Percentiles rank a stretch among this genome's conserved stretches.
phyloP scores from a whole-genome alignment of 2,888 invertebrate genomes.

The Gortyna flavago region DNA sequence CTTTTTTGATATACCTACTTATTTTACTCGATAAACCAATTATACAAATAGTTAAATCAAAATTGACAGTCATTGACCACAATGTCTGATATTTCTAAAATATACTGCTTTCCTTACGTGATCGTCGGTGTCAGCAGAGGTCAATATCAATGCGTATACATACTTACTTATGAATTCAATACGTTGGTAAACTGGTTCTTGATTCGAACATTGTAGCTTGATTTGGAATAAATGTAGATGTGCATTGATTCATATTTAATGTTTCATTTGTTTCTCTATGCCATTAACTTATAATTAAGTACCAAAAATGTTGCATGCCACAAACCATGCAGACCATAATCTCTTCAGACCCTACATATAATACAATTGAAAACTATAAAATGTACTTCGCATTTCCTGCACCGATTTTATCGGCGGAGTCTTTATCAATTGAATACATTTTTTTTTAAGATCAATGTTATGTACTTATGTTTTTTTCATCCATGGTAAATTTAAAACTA shows the following conservation, averaged over 20 bases:
- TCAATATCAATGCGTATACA: slow-evolving; percentile 23
- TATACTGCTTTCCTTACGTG: slow-evolving; percentile 9
- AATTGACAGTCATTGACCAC: slow-evolving; percentile 33
- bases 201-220: not conserved
- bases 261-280: too few relatives aligned
- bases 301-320: not conserved
- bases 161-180: slow-evolving; percentile 29
- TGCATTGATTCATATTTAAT: too few relatives aligned
- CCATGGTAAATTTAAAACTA: not conserved
- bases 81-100: slow-evolving; percentile 32
- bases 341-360: not conserved
- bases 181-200: not conserved
- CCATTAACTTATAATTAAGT: not conserved
- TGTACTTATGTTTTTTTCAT: not conserved
- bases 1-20: not conserved
- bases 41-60: not conserved
- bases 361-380: not conserved
- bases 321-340: not conserved
- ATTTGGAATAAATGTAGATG: not conserved
- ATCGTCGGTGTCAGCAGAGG: slow-evolving; percentile 38
- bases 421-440: slow-evolving; percentile 28
- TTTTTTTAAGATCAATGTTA: slow-evolving; percentile 20
- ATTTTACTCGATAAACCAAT: not conserved
- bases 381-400: not conserved
- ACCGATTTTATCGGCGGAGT: slow-evolving; percentile 11